Evolutionary conservation across 2,797 vertebrate species (phyloP).

Genomic region (Sparus aurata): DNA sequence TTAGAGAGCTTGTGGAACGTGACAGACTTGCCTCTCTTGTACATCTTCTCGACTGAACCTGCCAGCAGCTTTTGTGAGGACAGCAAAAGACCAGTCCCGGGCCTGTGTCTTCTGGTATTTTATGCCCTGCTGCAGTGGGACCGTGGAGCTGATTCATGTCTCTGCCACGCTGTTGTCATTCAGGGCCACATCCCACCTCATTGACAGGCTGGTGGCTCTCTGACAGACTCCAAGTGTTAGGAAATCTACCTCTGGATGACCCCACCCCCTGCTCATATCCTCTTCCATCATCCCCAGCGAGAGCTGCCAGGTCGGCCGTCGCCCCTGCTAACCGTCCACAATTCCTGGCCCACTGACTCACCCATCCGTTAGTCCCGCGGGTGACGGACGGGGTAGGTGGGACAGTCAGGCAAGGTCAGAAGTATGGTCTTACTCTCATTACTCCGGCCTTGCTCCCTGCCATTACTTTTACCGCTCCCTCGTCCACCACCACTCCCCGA

Average conservation of each 20-base stretch:
- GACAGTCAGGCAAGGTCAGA: conserved; percentile 73
- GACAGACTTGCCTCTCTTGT: too few species aligned
- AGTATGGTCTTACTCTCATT: conserved; percentile 66
- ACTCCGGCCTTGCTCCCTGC: conserved; percentile 69
- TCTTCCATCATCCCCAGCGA: conserved; percentile 64
- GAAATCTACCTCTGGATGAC: conserved; percentile 76
- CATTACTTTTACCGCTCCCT: conserved; percentile 65
- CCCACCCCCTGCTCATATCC: conserved; percentile 58
- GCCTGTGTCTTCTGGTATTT: conserved; percentile 21
- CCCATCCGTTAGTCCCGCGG: conserved; percentile 62
- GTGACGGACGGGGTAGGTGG: conserved; percentile 63
- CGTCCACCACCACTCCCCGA: neutral
- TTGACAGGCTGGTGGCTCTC: conserved; percentile 43
- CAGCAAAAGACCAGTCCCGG: neutral
- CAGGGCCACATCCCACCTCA: conserved; percentile 51
- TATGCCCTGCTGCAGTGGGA: conserved; percentile 26
- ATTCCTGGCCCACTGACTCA: conserved; percentile 62
- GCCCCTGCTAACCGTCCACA: conserved; percentile 64
- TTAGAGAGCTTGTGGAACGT: too few species aligned
- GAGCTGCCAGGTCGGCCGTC: conserved; percentile 78
- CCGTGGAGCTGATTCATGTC: conserved; percentile 54
- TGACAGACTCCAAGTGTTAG: conserved; percentile 59
- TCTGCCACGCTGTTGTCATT: conserved; percentile 57
- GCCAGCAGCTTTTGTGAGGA: conserved; percentile 14
- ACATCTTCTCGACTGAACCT: neutral